Conservation (phyloP, 64 coral and sea anemone genomes). For the Platygyra sinensis region DNA sequence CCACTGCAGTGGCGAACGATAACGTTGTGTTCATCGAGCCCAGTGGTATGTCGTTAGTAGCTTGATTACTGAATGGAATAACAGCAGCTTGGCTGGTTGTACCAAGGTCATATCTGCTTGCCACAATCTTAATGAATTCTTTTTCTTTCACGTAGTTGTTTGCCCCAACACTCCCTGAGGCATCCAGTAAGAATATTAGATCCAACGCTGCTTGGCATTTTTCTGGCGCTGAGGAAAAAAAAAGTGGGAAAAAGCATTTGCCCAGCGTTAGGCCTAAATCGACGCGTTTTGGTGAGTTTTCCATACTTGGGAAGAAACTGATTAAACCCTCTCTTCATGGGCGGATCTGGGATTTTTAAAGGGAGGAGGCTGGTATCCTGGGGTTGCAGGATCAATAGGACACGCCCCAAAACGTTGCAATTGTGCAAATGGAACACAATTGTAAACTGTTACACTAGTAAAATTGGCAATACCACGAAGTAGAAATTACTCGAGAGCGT, state of each 20-base stretch:
- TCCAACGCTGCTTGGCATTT: not conserved
- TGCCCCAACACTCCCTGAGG: not conserved
- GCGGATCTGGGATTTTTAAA: too few species aligned
- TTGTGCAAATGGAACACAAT: too few species aligned
- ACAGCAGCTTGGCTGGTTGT: not conserved
- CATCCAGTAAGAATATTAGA: not conserved
- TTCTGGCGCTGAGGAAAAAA: slow-evolving; percentile 11
- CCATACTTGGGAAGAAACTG: too few species aligned
- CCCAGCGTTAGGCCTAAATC: too few species aligned
- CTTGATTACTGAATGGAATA: not conserved
- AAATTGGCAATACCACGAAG: too few species aligned
- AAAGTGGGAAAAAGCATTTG: not conserved
- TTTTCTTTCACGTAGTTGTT: not conserved
- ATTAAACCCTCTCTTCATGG: too few species aligned
- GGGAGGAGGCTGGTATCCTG: too few species aligned
- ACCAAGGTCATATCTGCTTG: not conserved
- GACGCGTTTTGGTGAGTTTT: too few species aligned
- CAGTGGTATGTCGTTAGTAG: not conserved
- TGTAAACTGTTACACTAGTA: too few species aligned
- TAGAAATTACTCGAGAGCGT: too few species aligned
- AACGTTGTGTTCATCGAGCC: not conserved
- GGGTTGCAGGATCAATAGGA: too few species aligned
- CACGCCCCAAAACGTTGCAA: too few species aligned
- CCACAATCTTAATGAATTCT: not conserved
- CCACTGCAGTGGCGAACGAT: not conserved